These are phyloP conservation scores for Plebejus anna DNA, from an alignment of 2,888 invertebrate genomes.

Conservation along the genomic window DNA sequence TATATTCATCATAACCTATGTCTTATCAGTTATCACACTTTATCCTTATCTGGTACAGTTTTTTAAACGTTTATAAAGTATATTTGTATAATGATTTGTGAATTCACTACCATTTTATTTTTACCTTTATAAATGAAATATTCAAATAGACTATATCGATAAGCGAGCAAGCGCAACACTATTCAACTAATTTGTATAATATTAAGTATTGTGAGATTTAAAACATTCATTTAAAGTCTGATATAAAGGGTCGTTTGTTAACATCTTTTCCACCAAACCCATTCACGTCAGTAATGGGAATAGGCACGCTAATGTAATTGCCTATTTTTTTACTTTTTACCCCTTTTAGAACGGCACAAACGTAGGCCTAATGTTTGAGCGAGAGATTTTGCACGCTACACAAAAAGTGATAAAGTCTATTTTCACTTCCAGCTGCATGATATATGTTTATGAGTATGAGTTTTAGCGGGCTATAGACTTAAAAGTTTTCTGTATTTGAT, in stretches of 20 bases:
- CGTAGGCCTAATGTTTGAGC: conserved; percentile 23
- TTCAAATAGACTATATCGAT: neutral
- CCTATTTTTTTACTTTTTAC: conserved; percentile 54
- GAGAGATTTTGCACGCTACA: conserved; percentile 39
- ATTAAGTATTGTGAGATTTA: conserved; percentile 31
- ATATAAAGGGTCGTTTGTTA: conserved; percentile 31
- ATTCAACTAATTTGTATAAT: conserved; percentile 28
- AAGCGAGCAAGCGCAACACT: conserved; percentile 17
- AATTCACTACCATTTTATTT: neutral
- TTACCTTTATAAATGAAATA: no score
- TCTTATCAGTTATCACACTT: neutral
- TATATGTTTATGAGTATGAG: conserved; percentile 22
- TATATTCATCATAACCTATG: neutral
- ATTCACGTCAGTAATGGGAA: conserved; percentile 53
- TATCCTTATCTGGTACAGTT: no score
- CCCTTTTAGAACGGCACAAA: conserved; percentile 50
- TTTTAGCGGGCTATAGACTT: conserved; percentile 19
- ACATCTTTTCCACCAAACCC: conserved; percentile 35
- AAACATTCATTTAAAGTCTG: conserved; percentile 31
- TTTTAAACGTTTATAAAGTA: no score
- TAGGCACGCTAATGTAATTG: conserved; percentile 70
- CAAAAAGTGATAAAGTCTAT: conserved; percentile 20
- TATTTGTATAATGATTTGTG: neutral
- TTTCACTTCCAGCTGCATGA: conserved; percentile 14
- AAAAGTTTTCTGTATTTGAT: conserved; percentile 14